Evolutionary conservation across 2,797 vertebrate species (phyloP), one percentile per base, ranked within the genome.

Genomic region (Coregonus ussuriensis): DNA sequence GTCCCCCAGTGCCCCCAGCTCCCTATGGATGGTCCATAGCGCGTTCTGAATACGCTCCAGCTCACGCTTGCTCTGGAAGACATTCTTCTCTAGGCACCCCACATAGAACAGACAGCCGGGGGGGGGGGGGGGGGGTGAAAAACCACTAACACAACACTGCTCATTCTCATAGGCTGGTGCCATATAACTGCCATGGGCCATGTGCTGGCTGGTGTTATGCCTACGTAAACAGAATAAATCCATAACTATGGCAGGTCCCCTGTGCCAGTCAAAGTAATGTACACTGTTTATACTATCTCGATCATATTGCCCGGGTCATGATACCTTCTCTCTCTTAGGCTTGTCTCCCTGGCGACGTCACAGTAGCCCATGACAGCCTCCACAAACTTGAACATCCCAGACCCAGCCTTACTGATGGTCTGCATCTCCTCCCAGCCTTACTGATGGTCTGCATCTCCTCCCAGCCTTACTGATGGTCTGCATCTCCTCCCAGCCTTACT

Each of bases 351-450:
- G 72, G 96, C 92, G 25, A 98, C 96, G 0, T 98, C 96, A 77
- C 97, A 98, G 91, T 98, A 99, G 81, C 96, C 95, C 92, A 99
- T 95, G 29, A 98, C 95, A 2, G 97, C 97, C 79, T 97, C 97
- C 0, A 99, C 98, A 84, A 98, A 99, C 83, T 97, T 98, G 7
- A 99, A 83, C 97, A 99, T 97, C 53, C 98, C 98, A 70, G 96
- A 91, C 14, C 98, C 98, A 0, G 98, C 98, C 86, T 94, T 97
- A 91, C 97, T 99, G 80, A 99, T 97, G 1, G 87, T 93, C 83
- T 97, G 97, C 98, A 99, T 99, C 79, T 99, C 98, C 73, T 90
- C 95, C 1, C 94, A 90, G 2, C 25, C 25, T 25, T 25, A 25
- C 25, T 25, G 25, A 25, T 25, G 25, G 25, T 25, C 89, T 95